These are phyloP conservation scores for Anolis apletophallus DNA, from an alignment of 2,797 vertebrate genomes.

Conservation along the genomic window DNA sequence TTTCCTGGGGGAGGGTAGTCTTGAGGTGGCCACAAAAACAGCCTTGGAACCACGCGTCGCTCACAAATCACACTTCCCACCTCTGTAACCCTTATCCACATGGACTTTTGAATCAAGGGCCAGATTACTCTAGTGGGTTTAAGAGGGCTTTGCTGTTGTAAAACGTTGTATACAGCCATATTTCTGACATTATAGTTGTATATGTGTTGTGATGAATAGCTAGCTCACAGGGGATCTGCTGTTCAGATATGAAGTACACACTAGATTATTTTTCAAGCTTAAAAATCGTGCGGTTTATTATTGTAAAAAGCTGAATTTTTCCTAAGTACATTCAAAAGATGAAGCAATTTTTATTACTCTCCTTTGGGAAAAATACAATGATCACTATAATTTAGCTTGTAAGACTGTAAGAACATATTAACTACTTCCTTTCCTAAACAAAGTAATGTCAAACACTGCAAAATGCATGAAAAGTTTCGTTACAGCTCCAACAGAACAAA, in stretches of 20 bases:
- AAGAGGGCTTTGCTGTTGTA: neutral
- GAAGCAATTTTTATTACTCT: neutral
- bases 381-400: neutral
- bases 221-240: neutral
- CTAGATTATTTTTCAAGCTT: neutral
- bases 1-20: no score
- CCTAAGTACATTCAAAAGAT: neutral
- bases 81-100: neutral
- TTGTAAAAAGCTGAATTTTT: neutral
- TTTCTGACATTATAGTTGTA: neutral
- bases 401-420: neutral
- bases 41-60: no score
- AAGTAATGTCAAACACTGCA: neutral
- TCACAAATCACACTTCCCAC: neutral
- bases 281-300: neutral
- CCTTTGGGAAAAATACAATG: neutral
- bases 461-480: neutral
- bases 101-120: neutral
- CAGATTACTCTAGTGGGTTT: neutral
- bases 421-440: neutral
- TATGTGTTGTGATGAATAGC: neutral
- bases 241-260: neutral
- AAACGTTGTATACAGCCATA: neutral
- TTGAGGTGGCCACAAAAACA: no score
- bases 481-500: neutral